Percentiles rank a stretch among this genome's conserved stretches.
These are phyloP conservation scores for Megaceryle torquata DNA, from an alignment of 2,113 vertebrate species.

Conservation along the genomic window DNA sequence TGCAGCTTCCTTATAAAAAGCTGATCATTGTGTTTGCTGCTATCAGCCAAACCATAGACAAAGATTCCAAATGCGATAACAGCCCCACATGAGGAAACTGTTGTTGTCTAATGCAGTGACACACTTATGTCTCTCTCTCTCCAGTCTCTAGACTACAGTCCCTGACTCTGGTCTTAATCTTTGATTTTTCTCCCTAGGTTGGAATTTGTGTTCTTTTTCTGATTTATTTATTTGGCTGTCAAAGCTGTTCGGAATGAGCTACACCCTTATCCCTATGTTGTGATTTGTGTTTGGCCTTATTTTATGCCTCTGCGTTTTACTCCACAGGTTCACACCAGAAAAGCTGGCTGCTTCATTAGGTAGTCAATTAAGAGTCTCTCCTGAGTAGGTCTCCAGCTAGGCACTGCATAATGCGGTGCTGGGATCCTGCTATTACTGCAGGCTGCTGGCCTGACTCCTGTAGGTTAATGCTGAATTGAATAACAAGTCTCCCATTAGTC, in stretches of 20 bases:
- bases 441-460: slow-evolving; percentile 4
- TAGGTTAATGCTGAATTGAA: slow-evolving; percentile 46
- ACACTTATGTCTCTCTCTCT: slow-evolving; percentile 37
- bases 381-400: slow-evolving; percentile 62
- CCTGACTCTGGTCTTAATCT: slow-evolving; percentile 62
- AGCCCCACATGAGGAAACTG: slow-evolving; percentile 1
- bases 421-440: slow-evolving; percentile 31
- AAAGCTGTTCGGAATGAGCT: background rate
- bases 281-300: background rate
- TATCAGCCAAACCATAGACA: slow-evolving; percentile 40
- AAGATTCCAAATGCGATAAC: slow-evolving; percentile 20
- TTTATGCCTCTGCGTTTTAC: slow-evolving; percentile 22
- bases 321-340: slow-evolving; percentile 43
- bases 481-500: slow-evolving; percentile 36
- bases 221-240: slow-evolving; percentile 37
- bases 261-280: background rate
- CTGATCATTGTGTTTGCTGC: slow-evolving; percentile 32
- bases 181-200: background rate
- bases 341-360: slow-evolving; percentile 53
- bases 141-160: slow-evolving; percentile 40
- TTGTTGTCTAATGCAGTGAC: slow-evolving; percentile 29
- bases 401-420: background rate
- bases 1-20: slow-evolving; percentile 42
- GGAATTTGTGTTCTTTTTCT: slow-evolving; percentile 14
- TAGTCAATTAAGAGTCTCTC: slow-evolving; percentile 60